These are phyloP conservation scores for Ginglymostoma cirratum DNA, from an alignment of 2,113 vertebrate species.

Conservation along the genomic window DNA sequence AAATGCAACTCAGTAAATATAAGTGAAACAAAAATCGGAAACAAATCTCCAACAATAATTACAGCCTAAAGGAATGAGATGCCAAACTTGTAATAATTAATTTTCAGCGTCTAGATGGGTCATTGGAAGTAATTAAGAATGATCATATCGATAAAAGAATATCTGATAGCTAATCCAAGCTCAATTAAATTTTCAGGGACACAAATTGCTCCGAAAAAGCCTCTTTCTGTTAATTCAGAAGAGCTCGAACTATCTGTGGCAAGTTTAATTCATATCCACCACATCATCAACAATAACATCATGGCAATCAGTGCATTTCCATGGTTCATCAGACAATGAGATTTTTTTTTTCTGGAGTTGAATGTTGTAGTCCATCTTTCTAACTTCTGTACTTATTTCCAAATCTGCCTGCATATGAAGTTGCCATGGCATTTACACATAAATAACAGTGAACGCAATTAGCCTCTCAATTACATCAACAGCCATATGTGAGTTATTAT, in stretches of 20 bases:
- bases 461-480: background rate
- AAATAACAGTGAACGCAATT: background rate
- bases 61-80: too few relatives aligned
- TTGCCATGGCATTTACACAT: background rate
- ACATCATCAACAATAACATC: background rate
- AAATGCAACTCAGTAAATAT: background rate
- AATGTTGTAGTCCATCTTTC: background rate
- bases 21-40: background rate
- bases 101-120: background rate
- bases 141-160: too few relatives aligned
- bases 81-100: too few relatives aligned
- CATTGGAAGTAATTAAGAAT: background rate
- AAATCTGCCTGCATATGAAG: background rate
- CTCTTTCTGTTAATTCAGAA: background rate
- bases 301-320: background rate
- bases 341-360: background rate
- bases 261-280: background rate
- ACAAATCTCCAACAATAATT: too few relatives aligned
- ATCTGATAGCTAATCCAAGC: too few relatives aligned
- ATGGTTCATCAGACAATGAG: too few relatives aligned
- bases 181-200: background rate
- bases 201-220: background rate
- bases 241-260: background rate
- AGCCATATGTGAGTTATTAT: background rate
- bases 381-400: background rate